Evolutionary conservation across 1,140 invertebrate genomes (phyloP).

Genomic region (Ips typographus): DNA sequence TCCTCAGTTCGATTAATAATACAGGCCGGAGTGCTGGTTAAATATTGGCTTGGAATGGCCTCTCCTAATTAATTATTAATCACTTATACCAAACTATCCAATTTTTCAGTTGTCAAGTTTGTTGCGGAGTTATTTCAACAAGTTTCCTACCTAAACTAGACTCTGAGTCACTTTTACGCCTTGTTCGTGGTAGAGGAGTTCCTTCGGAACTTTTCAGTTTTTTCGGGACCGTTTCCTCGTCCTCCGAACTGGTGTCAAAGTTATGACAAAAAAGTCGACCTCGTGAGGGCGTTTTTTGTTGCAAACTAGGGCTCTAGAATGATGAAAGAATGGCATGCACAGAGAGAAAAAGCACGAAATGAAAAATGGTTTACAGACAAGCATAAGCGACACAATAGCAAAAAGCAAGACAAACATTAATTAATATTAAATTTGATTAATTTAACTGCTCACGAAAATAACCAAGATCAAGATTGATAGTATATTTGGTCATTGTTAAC

Average conservation of each 20-base stretch:
- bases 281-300: conserved; percentile 22
- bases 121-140: neutral
- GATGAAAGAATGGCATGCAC: conserved; percentile 24
- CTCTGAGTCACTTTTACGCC: conserved; percentile 32
- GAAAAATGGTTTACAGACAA: conserved; percentile 12
- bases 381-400: neutral
- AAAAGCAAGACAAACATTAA: neutral
- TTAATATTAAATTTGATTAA: no score
- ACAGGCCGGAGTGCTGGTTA: conserved; percentile 60
- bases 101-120: no score
- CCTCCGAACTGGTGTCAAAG: conserved; percentile 33
- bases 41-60: conserved; percentile 24
- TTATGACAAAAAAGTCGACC: conserved; percentile 37
- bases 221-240: conserved; percentile 18
- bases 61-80: no score
- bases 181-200: conserved; percentile 11
- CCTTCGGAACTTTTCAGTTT: conserved; percentile 14
- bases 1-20: conserved; percentile 51
- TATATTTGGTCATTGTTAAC: no score
- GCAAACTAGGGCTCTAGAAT: conserved; percentile 29
- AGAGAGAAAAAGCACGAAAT: conserved; percentile 2
- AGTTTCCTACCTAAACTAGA: conserved; percentile 21
- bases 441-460: no score
- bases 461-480: no score
- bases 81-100: no score